Percentiles rank a stretch among this genome's conserved stretches.
Evolutionary conservation across 2,888 invertebrate genomes (phyloP).

Genomic region (Chymomyza caudatula): DNA sequence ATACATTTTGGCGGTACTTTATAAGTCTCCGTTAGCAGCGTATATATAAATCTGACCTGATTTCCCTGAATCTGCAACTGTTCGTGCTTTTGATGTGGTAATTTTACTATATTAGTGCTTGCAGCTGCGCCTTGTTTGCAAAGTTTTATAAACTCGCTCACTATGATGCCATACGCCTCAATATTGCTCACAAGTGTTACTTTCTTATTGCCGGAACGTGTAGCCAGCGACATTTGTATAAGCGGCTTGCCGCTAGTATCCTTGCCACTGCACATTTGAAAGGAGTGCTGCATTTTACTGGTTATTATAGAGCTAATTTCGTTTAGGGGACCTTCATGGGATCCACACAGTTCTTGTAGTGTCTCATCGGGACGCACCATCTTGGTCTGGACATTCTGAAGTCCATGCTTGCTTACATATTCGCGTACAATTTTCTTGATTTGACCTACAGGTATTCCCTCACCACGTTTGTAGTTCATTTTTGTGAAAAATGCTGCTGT

Average conservation of each 20-base stretch:
- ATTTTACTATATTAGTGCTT: conserved; percentile 87
- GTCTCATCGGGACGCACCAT: conserved; percentile 72
- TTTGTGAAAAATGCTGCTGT: conserved; percentile 76
- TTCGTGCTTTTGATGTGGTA: conserved; percentile 85
- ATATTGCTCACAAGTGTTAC: conserved; percentile 94
- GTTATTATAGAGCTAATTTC: conserved; percentile 83
- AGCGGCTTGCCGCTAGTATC: conserved; percentile 83
- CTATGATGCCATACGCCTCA: conserved; percentile 90
- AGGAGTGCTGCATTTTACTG: conserved; percentile 81
- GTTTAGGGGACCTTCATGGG: conserved; percentile 81
- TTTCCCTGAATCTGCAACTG: conserved; percentile 95
- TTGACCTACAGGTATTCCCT: conserved; percentile 81
- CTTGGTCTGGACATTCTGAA: conserved; percentile 79
- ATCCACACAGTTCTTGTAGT: conserved; percentile 65
- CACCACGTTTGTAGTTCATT: conserved; percentile 80
- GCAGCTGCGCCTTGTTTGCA: conserved; percentile 93
- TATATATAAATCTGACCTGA: conserved; percentile 82
- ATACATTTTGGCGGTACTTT: conserved; percentile 77
- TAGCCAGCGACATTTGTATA: conserved; percentile 86
- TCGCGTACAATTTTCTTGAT: conserved; percentile 84
- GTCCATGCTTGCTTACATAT: conserved; percentile 84
- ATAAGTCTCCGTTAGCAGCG: conserved; percentile 76
- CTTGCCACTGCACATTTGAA: conserved; percentile 76
- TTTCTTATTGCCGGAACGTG: conserved; percentile 92
- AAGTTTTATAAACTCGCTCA: conserved; percentile 87